Base-by-base conservation (phyloP, 1,140 invertebrate species). In the Bombus sibiricus region DNA sequence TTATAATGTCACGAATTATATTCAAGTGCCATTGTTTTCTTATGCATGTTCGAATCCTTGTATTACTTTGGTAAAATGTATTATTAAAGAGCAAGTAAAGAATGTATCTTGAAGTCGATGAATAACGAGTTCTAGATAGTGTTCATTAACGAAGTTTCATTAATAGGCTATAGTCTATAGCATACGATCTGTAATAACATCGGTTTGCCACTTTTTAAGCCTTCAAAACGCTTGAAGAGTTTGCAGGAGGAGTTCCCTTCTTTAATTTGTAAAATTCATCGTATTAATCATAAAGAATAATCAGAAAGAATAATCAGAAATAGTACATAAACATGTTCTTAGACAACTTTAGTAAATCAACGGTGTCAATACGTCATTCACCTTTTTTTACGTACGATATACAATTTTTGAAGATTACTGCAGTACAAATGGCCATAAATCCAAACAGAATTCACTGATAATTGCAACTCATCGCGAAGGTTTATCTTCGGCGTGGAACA, bases 1-100 rank as follows among this genome's bases (percentile, higher is more conserved):
- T 53, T 53, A 53, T 53, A 92, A 91, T 88, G 83, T 89, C 80
- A 83, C 87, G 87, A 89, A 90, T 87, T 90, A 90, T 85, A 91
- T 83, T 81, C 57, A 88, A 90, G 85, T 83, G 89, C 85, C 89
- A 85, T 91, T 81, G 83, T 90, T 90, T 88, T 86, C 79, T 86
- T 86, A 83, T 86, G 76, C 81, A 85, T 68, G 41, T 90, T 82
- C 81, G 53, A 86, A 86, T 89, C 88, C 66, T 86, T 89, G 88
- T 88, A 86, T 89, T 88, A 88, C 76, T 88, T 89, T 83, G 83
- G 77, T 88, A 88, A 86, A 83, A 39, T 39, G n/a, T 81, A 72
- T 53, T 72, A 47, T 28, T 72, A 76, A 83, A 71, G n/a, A 57
- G 41, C 8, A 73, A 86, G 34, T 22, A 62, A 86, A 68, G 73